Conservation (phyloP, 2,113 vertebrate genomes). For the Upupa epops region DNA sequence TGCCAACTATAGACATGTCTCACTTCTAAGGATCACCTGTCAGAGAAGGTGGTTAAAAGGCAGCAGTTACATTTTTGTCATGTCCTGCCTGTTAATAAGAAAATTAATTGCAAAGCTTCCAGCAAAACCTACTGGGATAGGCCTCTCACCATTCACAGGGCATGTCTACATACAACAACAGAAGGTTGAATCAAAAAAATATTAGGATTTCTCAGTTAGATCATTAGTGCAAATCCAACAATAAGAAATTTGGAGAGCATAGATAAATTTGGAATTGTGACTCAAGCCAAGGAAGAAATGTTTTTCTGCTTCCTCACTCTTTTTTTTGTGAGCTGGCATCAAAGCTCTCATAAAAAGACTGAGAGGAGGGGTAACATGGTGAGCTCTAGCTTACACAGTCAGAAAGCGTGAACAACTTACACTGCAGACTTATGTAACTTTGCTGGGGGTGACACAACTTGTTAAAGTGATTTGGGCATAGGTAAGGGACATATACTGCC, state of each 20-base stretch:
- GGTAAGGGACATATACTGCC: neutral
- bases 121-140: fast-evolving
- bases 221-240: neutral
- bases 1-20: neutral
- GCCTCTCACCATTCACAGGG: neutral
- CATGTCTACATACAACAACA: fast-evolving
- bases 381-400: neutral
- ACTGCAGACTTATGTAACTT: constrained; percentile 26
- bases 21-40: fast-evolving
- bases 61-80: neutral
- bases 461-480: neutral
- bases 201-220: neutral
- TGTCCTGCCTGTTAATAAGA: fast-evolving
- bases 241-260: neutral
- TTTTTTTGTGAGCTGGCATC: neutral
- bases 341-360: neutral
- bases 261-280: neutral
- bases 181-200: neutral
- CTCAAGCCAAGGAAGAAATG: neutral
- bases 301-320: neutral
- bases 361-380: neutral
- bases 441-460: neutral
- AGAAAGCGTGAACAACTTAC: neutral
- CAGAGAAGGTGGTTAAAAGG: neutral
- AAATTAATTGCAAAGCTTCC: neutral